phyloP scores from a whole-genome alignment of 1,140 invertebrate genomes.

The Uloborus diversus region DNA sequence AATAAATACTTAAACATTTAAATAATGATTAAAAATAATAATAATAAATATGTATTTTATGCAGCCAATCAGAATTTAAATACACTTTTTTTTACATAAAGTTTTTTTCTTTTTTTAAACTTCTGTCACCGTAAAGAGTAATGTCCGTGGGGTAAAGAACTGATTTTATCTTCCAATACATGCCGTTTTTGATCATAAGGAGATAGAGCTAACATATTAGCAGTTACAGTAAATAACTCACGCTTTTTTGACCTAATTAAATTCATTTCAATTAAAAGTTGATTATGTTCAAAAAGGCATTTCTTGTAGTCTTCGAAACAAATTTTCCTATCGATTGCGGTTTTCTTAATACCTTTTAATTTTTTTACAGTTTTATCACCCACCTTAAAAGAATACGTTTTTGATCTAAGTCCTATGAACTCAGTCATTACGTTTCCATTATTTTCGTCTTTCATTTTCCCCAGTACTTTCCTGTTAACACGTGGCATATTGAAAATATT shows the following conservation, averaged over 20 bases:
- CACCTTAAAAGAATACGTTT: constrained; percentile 15
- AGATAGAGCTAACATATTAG: background rate
- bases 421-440: constrained; percentile 21
- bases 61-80: too few relatives aligned
- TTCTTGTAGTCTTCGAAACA: constrained; percentile 4
- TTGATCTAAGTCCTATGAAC: constrained; percentile 18
- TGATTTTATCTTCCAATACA: background rate
- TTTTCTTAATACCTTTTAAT: constrained; percentile 25
- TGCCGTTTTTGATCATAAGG: background rate
- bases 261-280: background rate
- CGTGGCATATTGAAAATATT: background rate
- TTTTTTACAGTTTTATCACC: background rate
- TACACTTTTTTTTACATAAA: too few relatives aligned
- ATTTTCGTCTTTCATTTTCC: constrained; percentile 35
- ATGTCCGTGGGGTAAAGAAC: background rate
- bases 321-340: background rate
- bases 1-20: too few relatives aligned
- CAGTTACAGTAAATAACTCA: background rate
- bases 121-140: too few relatives aligned
- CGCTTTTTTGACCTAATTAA: background rate
- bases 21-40: too few relatives aligned
- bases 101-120: too few relatives aligned
- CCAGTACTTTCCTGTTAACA: constrained; percentile 28
- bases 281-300: background rate
- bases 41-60: too few relatives aligned